Conservation (phyloP, 1,140 invertebrate species). For the Diachasmimorpha longicaudata region DNA sequence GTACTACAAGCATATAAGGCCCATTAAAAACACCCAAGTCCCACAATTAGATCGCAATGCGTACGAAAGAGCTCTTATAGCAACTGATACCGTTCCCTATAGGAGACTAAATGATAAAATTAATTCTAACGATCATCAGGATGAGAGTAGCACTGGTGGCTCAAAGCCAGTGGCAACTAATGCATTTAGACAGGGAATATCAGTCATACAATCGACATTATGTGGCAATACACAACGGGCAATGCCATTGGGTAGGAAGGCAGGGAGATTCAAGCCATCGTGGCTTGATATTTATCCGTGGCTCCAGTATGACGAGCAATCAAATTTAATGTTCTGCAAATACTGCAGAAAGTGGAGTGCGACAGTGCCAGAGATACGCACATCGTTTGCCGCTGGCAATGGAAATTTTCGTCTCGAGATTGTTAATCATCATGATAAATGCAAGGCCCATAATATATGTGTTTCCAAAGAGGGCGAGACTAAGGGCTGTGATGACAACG, state of each 20-base stretch:
- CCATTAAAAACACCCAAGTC: conserved; percentile 12
- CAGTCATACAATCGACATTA: conserved; percentile 59
- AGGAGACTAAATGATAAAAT: conserved; percentile 28
- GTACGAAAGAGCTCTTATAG: not conserved
- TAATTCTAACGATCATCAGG: not conserved
- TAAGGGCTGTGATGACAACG: conserved; percentile 17
- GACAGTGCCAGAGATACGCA: conserved; percentile 72
- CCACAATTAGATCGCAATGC: not conserved
- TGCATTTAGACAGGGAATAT: conserved; percentile 52
- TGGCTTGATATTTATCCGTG: conserved; percentile 73
- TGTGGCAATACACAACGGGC: conserved; percentile 30
- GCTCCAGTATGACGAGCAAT: conserved; percentile 71
- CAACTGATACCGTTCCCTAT: not conserved
- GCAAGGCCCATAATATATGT: conserved; percentile 75
- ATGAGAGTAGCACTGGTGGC: conserved; percentile 13
- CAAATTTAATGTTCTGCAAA: conserved; percentile 76
- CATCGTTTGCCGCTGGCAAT: conserved; percentile 77
- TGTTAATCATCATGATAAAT: conserved; percentile 78
- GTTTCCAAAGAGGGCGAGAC: conserved; percentile 58
- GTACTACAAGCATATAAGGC: conserved; percentile 15
- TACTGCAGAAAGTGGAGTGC: conserved; percentile 75
- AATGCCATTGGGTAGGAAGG: conserved; percentile 59
- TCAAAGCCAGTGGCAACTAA: conserved; percentile 26
- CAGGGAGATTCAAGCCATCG: conserved; percentile 68
- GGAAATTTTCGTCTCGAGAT: conserved; percentile 77